Base-by-base conservation (phyloP, 1,140 invertebrate genomes). In the Rhysida immarginata region DNA sequence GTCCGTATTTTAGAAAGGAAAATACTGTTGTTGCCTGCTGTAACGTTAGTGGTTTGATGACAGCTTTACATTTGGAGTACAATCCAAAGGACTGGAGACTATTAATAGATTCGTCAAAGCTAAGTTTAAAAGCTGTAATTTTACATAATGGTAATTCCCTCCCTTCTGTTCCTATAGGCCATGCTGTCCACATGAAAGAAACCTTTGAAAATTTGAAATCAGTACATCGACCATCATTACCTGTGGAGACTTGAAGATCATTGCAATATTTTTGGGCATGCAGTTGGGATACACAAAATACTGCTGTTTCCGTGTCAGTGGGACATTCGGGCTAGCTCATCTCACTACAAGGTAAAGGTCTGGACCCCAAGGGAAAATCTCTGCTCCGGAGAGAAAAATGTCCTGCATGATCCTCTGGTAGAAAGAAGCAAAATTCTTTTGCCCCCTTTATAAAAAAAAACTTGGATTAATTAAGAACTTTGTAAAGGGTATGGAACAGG, bases 281-380 rank as follows among this genome's bases (percentile, higher is more conserved):
- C n/a, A n/a, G n/a, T n/a, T n/a, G n/a, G n/a, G n/a, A n/a, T n/a
- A n/a, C n/a, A 61, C 50, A 21, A 56, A 75, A 56, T 69, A 63
- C 58, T 58, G 60, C 1, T 73, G 69, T 60, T 69, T 64, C 54
- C 53, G 73, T 13, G 73, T 69, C 55, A 57, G 68, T 43, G 73
- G 68, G 63, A 73, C 58, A 74, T 68, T 54, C 63, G 71, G 54
- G 64, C 54, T 25, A 61, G 58, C 54, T 5, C 55, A 13, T 25
- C 59, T 23, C 69, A 72, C 57, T 73, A 66, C 58, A 58, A 45
- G 21, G 62, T 64, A 53, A 58, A 62, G 44, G 54, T 59, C 44
- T 72, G 66, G 66, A 59, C 63, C 35, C 5, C 42, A 26, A 50
- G 67, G 20, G 14, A 52, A 23, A 27, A 14, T n/a, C 23, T 21